Conservation (phyloP, 2,113 vertebrate species). For the Sapajus apella region DNA sequence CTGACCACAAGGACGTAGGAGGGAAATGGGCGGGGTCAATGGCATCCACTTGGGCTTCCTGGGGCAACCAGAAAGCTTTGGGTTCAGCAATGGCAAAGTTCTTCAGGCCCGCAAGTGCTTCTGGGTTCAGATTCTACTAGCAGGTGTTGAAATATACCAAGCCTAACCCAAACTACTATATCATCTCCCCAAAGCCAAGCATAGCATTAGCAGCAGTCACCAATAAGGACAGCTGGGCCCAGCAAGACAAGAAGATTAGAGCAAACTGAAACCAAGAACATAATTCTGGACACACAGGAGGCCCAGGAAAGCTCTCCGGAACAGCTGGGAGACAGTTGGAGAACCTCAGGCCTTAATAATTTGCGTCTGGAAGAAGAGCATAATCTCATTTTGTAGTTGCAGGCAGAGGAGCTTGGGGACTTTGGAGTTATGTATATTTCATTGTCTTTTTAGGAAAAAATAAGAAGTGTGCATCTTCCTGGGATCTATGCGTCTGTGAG, state of each 20-base stretch:
- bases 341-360: constrained; percentile 22
- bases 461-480: neutral
- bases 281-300: constrained; percentile 39
- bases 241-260: constrained; percentile 16
- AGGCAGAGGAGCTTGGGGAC: constrained; percentile 38
- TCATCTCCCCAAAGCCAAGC: neutral
- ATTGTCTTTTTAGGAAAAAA: constrained; percentile 54
- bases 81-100: neutral
- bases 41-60: rapidly evolving
- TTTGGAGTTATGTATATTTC: constrained; percentile 61
- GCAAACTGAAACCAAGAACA: neutral
- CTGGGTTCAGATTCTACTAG: neutral
- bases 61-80: neutral
- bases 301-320: neutral
- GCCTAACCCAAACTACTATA: neutral
- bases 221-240: neutral
- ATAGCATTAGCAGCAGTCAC: neutral
- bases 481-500: neutral
- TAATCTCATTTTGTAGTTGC: constrained; percentile 49
- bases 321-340: constrained; percentile 67
- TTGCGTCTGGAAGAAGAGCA: neutral
- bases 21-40: rapidly evolving
- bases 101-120: neutral
- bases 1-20: neutral
- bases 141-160: neutral